A percentile compares a stretch with the other conserved stretches of the same genome.
Evolutionary conservation across 2,113 vertebrate species (phyloP).

Genomic region (Okapia johnstoni): DNA sequence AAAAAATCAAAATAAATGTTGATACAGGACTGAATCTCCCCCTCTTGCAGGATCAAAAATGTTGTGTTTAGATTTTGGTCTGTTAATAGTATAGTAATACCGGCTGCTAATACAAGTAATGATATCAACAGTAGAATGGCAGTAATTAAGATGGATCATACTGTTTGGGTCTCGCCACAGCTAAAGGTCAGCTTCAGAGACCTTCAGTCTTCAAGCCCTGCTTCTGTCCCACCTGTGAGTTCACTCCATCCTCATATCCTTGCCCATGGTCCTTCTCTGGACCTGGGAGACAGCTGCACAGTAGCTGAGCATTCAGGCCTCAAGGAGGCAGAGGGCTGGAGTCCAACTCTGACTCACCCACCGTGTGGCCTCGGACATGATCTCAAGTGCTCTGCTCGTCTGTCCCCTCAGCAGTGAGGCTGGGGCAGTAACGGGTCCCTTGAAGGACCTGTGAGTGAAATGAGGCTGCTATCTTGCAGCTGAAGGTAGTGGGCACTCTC

Average conservation of each 20-base stretch:
- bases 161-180: neutral
- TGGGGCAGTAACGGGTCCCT: accelerated
- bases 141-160: neutral
- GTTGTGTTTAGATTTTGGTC: neutral
- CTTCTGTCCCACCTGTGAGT: neutral
- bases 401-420: neutral
- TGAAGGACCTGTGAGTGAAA: accelerated
- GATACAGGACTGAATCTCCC: neutral
- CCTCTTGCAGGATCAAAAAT: neutral
- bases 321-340: neutral
- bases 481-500: neutral
- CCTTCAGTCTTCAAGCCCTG: too few relatives aligned
- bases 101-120: neutral
- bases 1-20: neutral
- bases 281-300: accelerated
- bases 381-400: neutral
- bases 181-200: neutral
- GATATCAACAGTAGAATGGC: neutral
- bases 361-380: accelerated
- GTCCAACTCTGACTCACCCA: neutral
- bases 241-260: neutral
- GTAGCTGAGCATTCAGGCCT: too few relatives aligned
- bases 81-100: neutral
- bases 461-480: accelerated
- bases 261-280: neutral